Base-by-base conservation (phyloP, 2,888 invertebrate genomes). In the Trissolcus japonicus region DNA sequence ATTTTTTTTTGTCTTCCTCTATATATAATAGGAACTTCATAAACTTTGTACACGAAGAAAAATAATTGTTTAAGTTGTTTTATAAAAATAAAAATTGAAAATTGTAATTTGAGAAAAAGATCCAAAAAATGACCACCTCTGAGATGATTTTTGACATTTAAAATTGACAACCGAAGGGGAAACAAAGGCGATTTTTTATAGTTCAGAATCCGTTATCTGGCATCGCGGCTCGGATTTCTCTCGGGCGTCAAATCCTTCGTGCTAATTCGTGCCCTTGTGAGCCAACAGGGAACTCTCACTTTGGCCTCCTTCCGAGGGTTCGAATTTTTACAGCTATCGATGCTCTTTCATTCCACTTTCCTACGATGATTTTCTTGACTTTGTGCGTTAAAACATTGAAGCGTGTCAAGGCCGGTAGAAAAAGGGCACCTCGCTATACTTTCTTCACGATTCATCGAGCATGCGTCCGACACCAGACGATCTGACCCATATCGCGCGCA, bases 351-450 rank as follows among this genome's bases (percentile, higher is more conserved):
- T 67, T 73, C 63, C 55, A 73, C 77, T 78, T 78, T 78, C 73
- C 69, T 78, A 43, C 56, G 61, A 35, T 46, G 35, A 68, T 78
- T 78, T 78, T 78, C 74, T 71, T 66, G 48, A 74, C 59, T 50
- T 41, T 48, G 69, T 66, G 61, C 63, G 63, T 73, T 78, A 78
- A n/a, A 65, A 73, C 77, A 60, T 73, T 60, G 56, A 73, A 78
- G 65, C 69, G 62, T 78, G 78, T 71, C 78, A 78, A 73, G 78
- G 78, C 74, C 68, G 68, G 73, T 63, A 77, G 76, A 77, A 77
- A 77, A 77, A 77, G 73, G 68, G 77, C 73, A 65, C 63, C 73
- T 72, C 72, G 35, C 7, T 35, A 35, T 60, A 77, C 76, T 76
- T 76, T 76, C 76, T 72, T 76, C 43, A 67, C 66, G 61, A 75